Percentiles rank a stretch among this genome's conserved stretches.
Evolutionary conservation across 2,888 invertebrate species (phyloP).

Genomic region (Thelaira solivaga): DNA sequence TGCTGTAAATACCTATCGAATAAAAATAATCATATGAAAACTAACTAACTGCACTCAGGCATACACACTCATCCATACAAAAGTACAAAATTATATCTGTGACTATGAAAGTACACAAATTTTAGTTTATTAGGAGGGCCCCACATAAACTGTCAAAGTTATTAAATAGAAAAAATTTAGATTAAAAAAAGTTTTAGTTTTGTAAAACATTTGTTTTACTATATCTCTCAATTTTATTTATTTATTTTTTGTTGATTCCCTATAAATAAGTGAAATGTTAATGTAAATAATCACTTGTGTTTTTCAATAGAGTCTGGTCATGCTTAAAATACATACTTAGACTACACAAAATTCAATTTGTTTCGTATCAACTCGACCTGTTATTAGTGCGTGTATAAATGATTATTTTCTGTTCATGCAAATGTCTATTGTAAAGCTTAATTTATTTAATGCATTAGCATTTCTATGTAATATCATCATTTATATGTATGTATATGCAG

Average conservation of each 20-base stretch:
- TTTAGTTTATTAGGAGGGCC: not conserved
- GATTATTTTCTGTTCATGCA: conserved; percentile 16
- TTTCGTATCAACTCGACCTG: conserved; percentile 35
- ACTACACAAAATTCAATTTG: conserved; percentile 34
- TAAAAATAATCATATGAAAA: not conserved
- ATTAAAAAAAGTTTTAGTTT: too few species aligned
- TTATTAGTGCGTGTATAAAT: conserved; percentile 50
- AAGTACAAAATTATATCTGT: not conserved
- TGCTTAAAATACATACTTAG: conserved; percentile 49
- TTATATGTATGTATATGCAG: too few species aligned
- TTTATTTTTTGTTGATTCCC: not conserved
- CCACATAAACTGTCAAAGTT: too few species aligned
- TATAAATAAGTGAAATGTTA: not conserved
- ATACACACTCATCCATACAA: not conserved
- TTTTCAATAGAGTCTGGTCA: conserved; percentile 40
- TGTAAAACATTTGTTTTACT: too few species aligned
- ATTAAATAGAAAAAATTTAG: too few species aligned
- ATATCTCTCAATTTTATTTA: not conserved
- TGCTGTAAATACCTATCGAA: not conserved
- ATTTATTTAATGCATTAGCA: conserved; percentile 53
- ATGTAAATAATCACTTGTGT: not conserved
- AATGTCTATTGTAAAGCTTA: conserved; percentile 15
- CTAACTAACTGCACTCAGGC: not conserved
- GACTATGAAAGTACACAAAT: too few species aligned
- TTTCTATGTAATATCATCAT: conserved; percentile 11